These are phyloP conservation scores for Drosophila busckii DNA, from an alignment of 1,140 invertebrate species.

Conservation along the genomic window DNA sequence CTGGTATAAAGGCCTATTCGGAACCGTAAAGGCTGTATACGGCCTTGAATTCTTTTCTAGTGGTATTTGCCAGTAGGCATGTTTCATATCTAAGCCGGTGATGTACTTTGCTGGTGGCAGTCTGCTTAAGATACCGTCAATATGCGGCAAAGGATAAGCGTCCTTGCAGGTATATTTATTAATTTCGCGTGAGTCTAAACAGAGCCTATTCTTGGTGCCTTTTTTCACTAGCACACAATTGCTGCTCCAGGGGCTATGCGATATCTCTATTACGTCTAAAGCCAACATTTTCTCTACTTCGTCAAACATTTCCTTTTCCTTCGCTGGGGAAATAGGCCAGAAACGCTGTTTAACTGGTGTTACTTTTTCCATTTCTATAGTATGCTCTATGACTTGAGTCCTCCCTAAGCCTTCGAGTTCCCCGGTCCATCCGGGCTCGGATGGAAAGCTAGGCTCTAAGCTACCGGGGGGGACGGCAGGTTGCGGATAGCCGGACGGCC, in stretches of 20 bases:
- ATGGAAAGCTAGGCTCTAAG: too few species aligned
- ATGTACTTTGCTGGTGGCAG: slow-evolving; percentile 34
- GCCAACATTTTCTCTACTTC: too few species aligned
- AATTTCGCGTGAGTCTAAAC: slow-evolving; percentile 28
- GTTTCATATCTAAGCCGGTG: slow-evolving; percentile 59
- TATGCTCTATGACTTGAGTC: slow-evolving; percentile 7
- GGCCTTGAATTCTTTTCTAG: too few species aligned
- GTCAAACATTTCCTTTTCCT: slow-evolving; percentile 9
- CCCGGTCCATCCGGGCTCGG: too few species aligned
- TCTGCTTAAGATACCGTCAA: slow-evolving; percentile 28
- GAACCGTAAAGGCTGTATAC: too few species aligned
- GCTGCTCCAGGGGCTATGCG: too few species aligned
- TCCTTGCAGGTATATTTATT: slow-evolving; percentile 29
- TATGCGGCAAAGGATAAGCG: slow-evolving; percentile 29
- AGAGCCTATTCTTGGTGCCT: slow-evolving; percentile 20
- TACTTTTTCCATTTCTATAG: slow-evolving; percentile 6
- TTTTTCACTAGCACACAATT: slow-evolving; percentile 19
- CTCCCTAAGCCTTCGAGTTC: slow-evolving; percentile 10
- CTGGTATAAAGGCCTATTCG: too few species aligned
- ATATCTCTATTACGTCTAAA: slow-evolving; percentile 15
- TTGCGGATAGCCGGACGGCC: too few species aligned
- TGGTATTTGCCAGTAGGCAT: too few species aligned
- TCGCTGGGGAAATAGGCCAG: slow-evolving; percentile 24
- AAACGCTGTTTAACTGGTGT: slow-evolving; percentile 18
- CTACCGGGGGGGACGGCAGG: too few species aligned